phyloP scores from a whole-genome alignment of 2,888 invertebrate genomes.

The Myopa tessellatipennis region DNA sequence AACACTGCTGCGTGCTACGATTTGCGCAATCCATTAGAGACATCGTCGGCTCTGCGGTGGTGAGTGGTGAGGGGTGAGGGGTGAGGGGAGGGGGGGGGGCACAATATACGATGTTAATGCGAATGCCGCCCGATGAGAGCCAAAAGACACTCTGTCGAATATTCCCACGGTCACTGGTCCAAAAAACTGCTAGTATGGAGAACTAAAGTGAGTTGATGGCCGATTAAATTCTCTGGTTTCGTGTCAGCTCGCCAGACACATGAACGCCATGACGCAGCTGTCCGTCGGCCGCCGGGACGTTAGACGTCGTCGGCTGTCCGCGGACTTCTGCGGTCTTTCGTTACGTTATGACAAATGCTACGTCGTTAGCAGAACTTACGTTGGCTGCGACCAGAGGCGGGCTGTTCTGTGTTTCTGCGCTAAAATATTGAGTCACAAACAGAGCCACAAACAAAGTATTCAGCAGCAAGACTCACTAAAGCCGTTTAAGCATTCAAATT shows the following conservation, averaged over 20 bases:
- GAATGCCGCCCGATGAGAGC: neutral
- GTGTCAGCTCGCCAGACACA: conserved; percentile 1
- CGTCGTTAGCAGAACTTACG: neutral
- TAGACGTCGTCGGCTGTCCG: neutral
- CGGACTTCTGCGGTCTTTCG: conserved; percentile 17
- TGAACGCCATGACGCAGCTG: neutral
- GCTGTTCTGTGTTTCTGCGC: no score
- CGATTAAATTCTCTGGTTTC: conserved; percentile 22
- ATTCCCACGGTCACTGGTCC: conserved; percentile 20
- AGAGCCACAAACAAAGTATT: neutral
- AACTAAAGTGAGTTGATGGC: conserved; percentile 18
- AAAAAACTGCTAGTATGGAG: neutral
- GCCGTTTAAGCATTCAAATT: neutral
- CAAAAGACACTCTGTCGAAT: neutral
- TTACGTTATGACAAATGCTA: conserved; percentile 23
- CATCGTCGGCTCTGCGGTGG: no score
- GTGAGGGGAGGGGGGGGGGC: no score
- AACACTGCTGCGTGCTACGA: no score
- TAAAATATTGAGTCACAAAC: no score
- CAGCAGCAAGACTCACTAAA: neutral
- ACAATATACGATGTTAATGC: neutral
- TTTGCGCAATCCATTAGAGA: no score
- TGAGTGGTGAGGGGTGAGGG: no score
- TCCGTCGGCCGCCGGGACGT: neutral
- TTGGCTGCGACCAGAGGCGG: neutral